Base-by-base conservation (phyloP, 2,888 invertebrate genomes). In the Stictocephala bisonia region DNA sequence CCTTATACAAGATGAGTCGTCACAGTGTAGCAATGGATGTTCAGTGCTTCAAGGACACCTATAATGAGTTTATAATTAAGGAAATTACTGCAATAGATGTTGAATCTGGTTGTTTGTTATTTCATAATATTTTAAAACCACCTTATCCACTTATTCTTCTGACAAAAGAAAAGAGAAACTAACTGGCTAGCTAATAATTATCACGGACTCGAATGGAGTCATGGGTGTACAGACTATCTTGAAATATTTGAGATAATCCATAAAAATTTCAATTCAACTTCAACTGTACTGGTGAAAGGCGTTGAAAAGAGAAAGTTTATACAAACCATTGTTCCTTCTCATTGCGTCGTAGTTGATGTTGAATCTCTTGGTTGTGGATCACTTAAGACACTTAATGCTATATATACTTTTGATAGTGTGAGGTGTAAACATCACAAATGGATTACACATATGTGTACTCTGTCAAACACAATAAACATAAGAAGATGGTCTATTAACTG, bases 31-130 rank as follows among this genome's bases (percentile, higher is more conserved):
- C 27, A 2, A 2, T 53, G n/a, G 53, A 53, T 26, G 9, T 53
- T 26, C 53, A 53, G n/a, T 53, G 53, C n/a, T 53, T 53, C n/a
- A 53, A 22, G n/a, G 27, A 53, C n/a, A 26, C 24, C 27, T 1
- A 1, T 2, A 53, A 53, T 13, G n/a, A 9, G 1, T 53, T 24
- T n/a, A 53, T 53, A 6, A 3, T 53, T 2, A 53, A 53, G 27
- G 53, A 53, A 53, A 22, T 22, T 3, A 4, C 51, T 6, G 51
- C 51, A 4, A 51, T 51, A 6, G 24, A 51, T 22, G 24, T 51
- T 6, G 20, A 51, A 2, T 11, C 18, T 11, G 51, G 51, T 20
- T 22, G 22, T 4, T 22, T 51, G 13, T 24, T 51, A 22, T 51
- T 51, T 18, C 51, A 51, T 22, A 20, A 51, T 22, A 22, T 51